These are phyloP conservation scores for Osedax frankpressi DNA, from an alignment of 2,888 invertebrate genomes.

Conservation along the genomic window DNA sequence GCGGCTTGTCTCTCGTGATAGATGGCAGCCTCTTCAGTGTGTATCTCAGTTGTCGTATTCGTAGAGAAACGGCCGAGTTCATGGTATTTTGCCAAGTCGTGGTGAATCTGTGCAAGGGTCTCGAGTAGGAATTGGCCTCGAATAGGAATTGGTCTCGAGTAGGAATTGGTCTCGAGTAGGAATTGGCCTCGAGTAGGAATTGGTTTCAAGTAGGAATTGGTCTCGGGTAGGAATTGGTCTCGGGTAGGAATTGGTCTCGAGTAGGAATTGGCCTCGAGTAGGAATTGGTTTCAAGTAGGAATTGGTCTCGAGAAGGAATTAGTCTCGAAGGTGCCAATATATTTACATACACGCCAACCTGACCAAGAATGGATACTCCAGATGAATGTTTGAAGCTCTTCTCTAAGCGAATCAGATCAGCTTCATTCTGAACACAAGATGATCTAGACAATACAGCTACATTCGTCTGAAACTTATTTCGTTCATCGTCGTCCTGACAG, in stretches of 20 bases:
- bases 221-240: too few relatives aligned
- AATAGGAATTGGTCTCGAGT: too few relatives aligned
- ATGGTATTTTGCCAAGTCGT: constrained; percentile 52
- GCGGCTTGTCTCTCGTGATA: constrained; percentile 51
- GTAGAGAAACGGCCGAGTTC: constrained; percentile 49
- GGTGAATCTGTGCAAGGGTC: constrained; percentile 50
- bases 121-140: too few relatives aligned
- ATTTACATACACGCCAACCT: constrained; percentile 35
- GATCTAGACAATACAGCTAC: constrained; percentile 35
- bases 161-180: too few relatives aligned
- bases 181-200: too few relatives aligned
- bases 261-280: too few relatives aligned
- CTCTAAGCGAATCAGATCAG: constrained; percentile 39
- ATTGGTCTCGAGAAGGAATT: too few relatives aligned
- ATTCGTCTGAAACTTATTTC: constrained; percentile 29
- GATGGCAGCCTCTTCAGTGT: constrained; percentile 49
- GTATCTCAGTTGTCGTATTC: constrained; percentile 45
- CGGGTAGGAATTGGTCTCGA: too few relatives aligned
- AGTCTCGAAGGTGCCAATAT: too few relatives aligned
- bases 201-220: too few relatives aligned
- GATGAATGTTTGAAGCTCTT: constrained; percentile 23
- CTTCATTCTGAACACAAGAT: constrained; percentile 45
- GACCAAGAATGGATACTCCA: constrained; percentile 47
- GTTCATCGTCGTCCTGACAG: constrained; percentile 37
- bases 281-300: too few relatives aligned